Evolutionary conservation across 2,888 invertebrate genomes (phyloP).

Genomic region (Rhagophthalmus giganteus): DNA sequence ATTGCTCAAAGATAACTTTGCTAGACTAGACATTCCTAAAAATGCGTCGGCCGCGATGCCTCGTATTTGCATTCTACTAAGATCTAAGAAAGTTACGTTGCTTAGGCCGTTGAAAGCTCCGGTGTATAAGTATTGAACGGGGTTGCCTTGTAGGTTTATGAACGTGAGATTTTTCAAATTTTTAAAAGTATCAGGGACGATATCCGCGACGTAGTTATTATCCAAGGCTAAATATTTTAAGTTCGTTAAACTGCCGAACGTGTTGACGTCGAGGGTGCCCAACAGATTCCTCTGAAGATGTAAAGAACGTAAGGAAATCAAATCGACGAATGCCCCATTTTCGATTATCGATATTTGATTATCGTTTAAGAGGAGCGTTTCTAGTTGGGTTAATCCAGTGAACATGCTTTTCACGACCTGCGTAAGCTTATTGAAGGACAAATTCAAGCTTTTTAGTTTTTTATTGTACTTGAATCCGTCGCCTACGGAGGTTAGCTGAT

Average conservation of each 20-base stretch:
- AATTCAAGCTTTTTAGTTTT: not conserved
- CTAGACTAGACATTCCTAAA: not conserved
- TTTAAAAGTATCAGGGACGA: not conserved
- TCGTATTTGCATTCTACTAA: not conserved
- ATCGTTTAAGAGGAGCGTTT: constrained; percentile 48
- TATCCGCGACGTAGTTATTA: not conserved
- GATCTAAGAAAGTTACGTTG: not conserved
- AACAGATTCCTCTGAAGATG: not conserved
- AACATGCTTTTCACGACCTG: not conserved
- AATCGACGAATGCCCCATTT: constrained; percentile 39
- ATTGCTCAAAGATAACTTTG: not conserved
- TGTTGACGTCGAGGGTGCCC: not conserved
- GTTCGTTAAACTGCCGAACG: not conserved
- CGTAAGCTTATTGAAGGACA: not conserved
- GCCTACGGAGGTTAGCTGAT: constrained; percentile 42
- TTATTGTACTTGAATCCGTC: not conserved
- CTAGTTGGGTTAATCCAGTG: constrained; percentile 39
- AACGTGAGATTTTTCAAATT: not conserved
- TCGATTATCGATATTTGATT: constrained; percentile 50
- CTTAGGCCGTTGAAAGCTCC: not conserved
- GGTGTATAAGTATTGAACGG: constrained; percentile 1
- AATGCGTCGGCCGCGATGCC: not conserved
- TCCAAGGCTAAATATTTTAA: not conserved
- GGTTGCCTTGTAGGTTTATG: constrained; percentile 9
- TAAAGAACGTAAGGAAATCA: not conserved